Percentiles rank a stretch among this genome's conserved stretches.
Evolutionary conservation across 2,113 vertebrate species (phyloP).

Genomic region (Menidia beryllina): DNA sequence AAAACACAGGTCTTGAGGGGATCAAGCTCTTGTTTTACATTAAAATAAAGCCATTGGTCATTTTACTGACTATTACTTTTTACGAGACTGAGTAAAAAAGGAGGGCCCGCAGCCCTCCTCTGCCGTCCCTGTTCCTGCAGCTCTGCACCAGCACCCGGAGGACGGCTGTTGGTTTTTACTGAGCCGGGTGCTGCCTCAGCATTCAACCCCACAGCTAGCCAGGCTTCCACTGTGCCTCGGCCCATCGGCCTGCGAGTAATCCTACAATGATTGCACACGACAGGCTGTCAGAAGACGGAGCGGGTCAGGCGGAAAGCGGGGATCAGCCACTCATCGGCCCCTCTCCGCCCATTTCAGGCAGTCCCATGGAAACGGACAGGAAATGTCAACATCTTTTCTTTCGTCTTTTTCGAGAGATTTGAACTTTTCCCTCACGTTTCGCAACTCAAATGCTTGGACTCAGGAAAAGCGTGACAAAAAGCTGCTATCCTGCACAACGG

Average conservation of each 20-base stretch:
- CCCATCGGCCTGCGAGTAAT: slow-evolving; percentile 71
- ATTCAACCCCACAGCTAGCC: slow-evolving; percentile 54
- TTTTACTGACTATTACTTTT: neutral
- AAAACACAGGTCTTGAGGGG: no score
- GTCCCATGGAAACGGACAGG: slow-evolving; percentile 35
- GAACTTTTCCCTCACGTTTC: neutral
- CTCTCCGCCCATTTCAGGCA: slow-evolving; percentile 50
- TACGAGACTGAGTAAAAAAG: no score
- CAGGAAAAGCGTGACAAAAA: neutral
- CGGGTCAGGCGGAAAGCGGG: slow-evolving; percentile 82
- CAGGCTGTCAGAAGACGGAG: slow-evolving; percentile 87
- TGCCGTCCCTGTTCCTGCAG: slow-evolving; percentile 1
- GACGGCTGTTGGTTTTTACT: slow-evolving; percentile 56
- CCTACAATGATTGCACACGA: slow-evolving; percentile 81
- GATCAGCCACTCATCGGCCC: slow-evolving; percentile 78
- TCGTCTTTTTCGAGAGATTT: neutral
- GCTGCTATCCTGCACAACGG: neutral
- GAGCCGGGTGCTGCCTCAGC: slow-evolving; percentile 73
- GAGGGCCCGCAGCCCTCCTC: neutral
- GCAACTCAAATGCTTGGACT: neutral
- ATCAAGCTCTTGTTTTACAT: neutral
- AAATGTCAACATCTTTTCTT: slow-evolving; percentile 22
- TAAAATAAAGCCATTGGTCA: no score
- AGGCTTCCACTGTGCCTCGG: slow-evolving; percentile 55
- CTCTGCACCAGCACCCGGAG: slow-evolving; percentile 37